Evolutionary conservation across 2,113 vertebrate genomes (phyloP).

Genomic region (Marmota flaviventris): DNA sequence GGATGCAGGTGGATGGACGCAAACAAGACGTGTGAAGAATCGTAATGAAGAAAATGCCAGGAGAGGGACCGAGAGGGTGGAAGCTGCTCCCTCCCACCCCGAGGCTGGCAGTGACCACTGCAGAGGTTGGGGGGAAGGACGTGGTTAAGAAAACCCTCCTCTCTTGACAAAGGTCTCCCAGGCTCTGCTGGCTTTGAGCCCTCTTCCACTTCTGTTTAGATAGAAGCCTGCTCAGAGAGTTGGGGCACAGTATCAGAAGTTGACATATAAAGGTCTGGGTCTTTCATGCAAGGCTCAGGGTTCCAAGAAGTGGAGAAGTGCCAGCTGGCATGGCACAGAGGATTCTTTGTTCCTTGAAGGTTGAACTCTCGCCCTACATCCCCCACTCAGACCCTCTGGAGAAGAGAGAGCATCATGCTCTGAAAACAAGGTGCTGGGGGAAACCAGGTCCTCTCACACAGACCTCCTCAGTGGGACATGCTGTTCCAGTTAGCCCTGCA

Average conservation of each 20-base stretch:
- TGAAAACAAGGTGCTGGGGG: background rate
- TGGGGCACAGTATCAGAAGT: background rate
- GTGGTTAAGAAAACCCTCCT: background rate
- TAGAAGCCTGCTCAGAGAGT: background rate
- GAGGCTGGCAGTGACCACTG: background rate
- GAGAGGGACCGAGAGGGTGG: background rate
- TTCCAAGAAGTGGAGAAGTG: background rate
- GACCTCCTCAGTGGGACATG: background rate
- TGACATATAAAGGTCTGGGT: conserved; percentile 11
- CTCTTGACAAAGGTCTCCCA: background rate
- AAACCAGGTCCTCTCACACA: background rate
- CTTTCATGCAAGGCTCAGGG: background rate
- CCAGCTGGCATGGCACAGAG: background rate
- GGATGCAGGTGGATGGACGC: too few relatives aligned
- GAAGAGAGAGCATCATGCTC: background rate
- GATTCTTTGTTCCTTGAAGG: background rate
- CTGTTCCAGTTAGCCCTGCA: background rate
- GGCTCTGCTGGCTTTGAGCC: background rate
- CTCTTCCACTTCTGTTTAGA: background rate
- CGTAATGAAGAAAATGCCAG: background rate
- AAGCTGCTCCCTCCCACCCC: background rate
- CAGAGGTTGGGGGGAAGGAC: background rate
- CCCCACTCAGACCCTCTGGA: background rate
- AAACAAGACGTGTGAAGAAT: background rate
- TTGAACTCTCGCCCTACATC: background rate